Evolutionary conservation across 2,113 vertebrate species (phyloP), one percentile per base, ranked within the genome.

Genomic region (Takifugu bimaculatus): DNA sequence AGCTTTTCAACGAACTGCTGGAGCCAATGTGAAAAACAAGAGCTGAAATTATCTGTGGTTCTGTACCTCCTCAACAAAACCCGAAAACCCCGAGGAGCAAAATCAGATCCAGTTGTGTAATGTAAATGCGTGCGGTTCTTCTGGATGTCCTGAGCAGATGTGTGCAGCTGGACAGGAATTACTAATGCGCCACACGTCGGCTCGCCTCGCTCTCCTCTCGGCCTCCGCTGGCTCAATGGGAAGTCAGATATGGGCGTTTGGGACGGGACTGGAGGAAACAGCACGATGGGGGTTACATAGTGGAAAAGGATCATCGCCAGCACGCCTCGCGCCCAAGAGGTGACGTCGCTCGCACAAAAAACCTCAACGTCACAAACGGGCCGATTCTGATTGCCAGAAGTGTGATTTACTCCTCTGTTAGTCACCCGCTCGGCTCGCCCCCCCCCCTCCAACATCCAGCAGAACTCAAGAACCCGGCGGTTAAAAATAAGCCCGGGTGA

Each of bases 261-360:
- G 74, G 63, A 77, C 28, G 4, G 4, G 35, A 51, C 54, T 65
- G 63, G 61, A 47, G 69, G 83, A 88, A 85, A 85, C 78, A 75
- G 39, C 43, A 61, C 1, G 48, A 68, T 45, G 69, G n/a, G 39
- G 80, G 84, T 87, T 81, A 85, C 77, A 73, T 74, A 79, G 63
- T 44, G 43, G 59, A 73, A 53, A 66, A 77, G 74, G 55, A 78
- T 80, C 61, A 60, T 71, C 60, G 62, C 58, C 55, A 54, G 4
- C 43, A 42, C 53, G 50, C 47, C 6, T 10, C 70, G 57, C 47
- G 63, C 20, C 69, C 63, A 35, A 43, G 64, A 65, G 32, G 4
- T 77, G 73, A 75, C 49, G 28, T 76, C 74, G 75, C 54, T 15
- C 12, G 29, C 29, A 5, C 29, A 32, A 3, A 32, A 32, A 4